Conservation (phyloP, 2,113 vertebrate species). For the Pygoscelis adeliae region DNA sequence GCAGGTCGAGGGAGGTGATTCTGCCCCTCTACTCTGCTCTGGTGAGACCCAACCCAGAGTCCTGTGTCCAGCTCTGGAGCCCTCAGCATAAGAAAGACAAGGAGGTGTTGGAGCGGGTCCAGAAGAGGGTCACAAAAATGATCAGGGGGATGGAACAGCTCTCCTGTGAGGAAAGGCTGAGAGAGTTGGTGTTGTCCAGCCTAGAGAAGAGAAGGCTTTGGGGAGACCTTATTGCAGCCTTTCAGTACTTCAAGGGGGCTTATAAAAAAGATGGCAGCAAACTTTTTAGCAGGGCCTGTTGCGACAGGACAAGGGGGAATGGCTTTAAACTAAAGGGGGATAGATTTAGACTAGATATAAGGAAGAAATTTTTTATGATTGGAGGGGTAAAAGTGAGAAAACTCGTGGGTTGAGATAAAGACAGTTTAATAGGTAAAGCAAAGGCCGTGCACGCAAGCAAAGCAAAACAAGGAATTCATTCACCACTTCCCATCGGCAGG, state of each 20-base stretch:
- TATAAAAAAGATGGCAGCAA: neutral
- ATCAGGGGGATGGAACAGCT: accelerated
- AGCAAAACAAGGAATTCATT: too few relatives aligned
- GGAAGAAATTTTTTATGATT: too few relatives aligned
- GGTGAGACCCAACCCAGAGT: neutral
- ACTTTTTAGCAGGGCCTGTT: neutral
- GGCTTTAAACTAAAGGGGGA: neutral
- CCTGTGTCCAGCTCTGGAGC: accelerated
- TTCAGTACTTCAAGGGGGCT: neutral
- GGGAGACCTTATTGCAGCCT: neutral
- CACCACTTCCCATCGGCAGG: too few relatives aligned
- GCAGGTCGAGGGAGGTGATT: neutral
- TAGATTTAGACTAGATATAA: neutral
- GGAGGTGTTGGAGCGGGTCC: accelerated
- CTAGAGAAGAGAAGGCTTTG: neutral
- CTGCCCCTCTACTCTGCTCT: neutral
- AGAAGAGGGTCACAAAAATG: neutral
- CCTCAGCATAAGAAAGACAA: neutral
- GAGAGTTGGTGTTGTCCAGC: neutral
- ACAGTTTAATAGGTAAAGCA: too few relatives aligned
- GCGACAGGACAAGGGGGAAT: neutral
- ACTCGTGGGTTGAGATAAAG: too few relatives aligned
- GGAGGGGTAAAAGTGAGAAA: too few relatives aligned
- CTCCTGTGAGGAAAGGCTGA: accelerated
- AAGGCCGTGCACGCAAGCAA: too few relatives aligned